Percentiles rank a stretch among this genome's conserved stretches.
Conservation (phyloP, 2,888 invertebrate species). For the Hirtodrosophila duncani region DNA sequence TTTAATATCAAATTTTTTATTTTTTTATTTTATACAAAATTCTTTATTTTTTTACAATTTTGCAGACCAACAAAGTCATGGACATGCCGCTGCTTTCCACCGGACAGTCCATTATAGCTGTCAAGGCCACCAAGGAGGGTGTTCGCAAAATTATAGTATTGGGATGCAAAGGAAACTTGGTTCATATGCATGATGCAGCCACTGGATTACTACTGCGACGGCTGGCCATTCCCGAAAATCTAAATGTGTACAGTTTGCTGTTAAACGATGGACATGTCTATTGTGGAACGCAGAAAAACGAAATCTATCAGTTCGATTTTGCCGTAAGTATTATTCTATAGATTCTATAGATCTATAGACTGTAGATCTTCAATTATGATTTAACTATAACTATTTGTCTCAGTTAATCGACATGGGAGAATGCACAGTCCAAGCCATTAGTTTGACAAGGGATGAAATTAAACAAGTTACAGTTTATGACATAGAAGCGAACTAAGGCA, state of each 20-base stretch:
- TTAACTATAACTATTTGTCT: too few relatives aligned
- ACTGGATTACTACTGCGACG: constrained; percentile 84
- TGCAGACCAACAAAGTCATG: constrained; percentile 79
- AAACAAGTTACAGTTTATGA: too few relatives aligned
- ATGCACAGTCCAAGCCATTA: too few relatives aligned
- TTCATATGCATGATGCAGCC: constrained; percentile 86
- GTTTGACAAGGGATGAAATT: too few relatives aligned
- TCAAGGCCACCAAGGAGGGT: constrained; percentile 87
- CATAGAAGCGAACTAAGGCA: too few relatives aligned
- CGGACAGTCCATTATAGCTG: constrained; percentile 83
- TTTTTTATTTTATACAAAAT: neutral
- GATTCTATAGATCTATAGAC: neutral
- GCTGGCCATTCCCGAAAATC: constrained; percentile 80
- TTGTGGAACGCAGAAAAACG: constrained; percentile 86
- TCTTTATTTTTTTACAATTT: constrained; percentile 31
- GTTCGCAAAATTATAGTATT: constrained; percentile 82
- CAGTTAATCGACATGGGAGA: too few relatives aligned
- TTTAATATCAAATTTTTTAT: neutral
- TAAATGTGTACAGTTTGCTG: constrained; percentile 86
- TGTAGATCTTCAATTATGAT: too few relatives aligned
- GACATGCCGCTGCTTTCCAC: constrained; percentile 80
- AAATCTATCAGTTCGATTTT: constrained; percentile 87
- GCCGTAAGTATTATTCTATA: constrained; percentile 80
- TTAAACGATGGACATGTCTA: constrained; percentile 84
- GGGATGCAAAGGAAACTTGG: constrained; percentile 84